Conservation (phyloP, 2,888 invertebrate genomes). For the Crocallis elinguaria region DNA sequence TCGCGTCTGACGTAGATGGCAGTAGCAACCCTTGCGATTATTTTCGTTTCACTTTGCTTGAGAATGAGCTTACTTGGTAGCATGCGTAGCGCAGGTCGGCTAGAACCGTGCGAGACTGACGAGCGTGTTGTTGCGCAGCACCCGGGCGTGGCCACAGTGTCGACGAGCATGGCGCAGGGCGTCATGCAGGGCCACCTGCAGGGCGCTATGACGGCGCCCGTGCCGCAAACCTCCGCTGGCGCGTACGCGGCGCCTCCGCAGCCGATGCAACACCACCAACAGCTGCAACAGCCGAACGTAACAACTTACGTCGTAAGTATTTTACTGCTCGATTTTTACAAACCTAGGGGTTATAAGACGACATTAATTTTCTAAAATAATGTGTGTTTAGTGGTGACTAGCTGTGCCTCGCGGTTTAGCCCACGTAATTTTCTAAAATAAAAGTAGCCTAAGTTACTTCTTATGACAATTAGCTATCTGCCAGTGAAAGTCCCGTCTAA, state of each 20-base stretch:
- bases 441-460: no score
- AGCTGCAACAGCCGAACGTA: conserved; percentile 44
- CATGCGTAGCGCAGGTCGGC: conserved; percentile 27
- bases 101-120: conserved; percentile 13
- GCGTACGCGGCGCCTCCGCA: conserved; percentile 13
- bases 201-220: conserved; percentile 49
- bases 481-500: no score
- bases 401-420: no score
- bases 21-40: conserved; percentile 24
- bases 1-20: conserved; percentile 32
- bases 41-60: conserved; percentile 37
- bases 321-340: no score
- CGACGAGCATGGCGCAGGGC: conserved; percentile 67
- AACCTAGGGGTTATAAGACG: no score
- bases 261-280: conserved; percentile 31
- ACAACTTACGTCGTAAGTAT: conserved; percentile 16
- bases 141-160: conserved; percentile 74
- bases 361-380: no score
- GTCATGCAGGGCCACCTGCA: conserved; percentile 54
- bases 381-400: no score
- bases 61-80: conserved; percentile 37
- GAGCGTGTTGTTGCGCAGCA: conserved; percentile 55
- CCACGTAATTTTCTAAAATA: no score
- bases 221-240: conserved; percentile 50
- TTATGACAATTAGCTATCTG: no score